phyloP scores from a whole-genome alignment of 2,888 invertebrate genomes.

The Nephrotoma guestfalica region DNA sequence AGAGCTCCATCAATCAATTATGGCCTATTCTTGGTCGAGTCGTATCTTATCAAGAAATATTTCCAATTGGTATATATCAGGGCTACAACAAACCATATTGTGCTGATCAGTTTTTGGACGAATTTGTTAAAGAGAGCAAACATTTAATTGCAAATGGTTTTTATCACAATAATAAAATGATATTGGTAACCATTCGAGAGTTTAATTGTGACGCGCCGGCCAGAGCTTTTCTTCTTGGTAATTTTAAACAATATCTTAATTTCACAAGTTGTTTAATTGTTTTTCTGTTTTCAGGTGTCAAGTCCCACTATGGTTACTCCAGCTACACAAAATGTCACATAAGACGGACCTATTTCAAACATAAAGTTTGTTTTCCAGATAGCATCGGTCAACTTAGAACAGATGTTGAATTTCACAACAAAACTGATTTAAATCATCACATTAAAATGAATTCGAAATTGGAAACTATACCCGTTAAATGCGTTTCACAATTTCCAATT shows the following conservation, averaged over 20 bases:
- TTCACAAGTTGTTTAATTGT: not conserved
- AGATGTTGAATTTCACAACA: not conserved
- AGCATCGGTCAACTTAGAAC: not conserved
- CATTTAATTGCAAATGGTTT: not conserved
- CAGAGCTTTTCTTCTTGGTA: not conserved
- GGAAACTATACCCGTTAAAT: not conserved
- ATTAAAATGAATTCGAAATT: not conserved
- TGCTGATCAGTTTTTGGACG: not conserved
- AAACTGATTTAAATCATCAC: not conserved
- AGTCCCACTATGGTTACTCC: not conserved
- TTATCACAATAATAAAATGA: not conserved
- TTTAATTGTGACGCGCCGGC: not conserved
- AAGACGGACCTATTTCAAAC: not conserved
- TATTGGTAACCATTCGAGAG: not conserved
- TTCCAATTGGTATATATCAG: not conserved
- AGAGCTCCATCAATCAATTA: too few species aligned
- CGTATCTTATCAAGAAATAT: constrained; percentile 1
- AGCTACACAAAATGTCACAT: constrained; percentile 4
- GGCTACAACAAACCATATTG: constrained; percentile 1
- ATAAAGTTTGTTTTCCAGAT: constrained; percentile 6
- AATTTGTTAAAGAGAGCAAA: not conserved
- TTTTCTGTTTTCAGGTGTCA: not conserved
- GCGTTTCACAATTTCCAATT: not conserved
- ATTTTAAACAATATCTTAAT: not conserved
- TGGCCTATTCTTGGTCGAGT: not conserved